phyloP scores from a whole-genome alignment of 2,797 vertebrate species.

The Manis crassicaudata region DNA sequence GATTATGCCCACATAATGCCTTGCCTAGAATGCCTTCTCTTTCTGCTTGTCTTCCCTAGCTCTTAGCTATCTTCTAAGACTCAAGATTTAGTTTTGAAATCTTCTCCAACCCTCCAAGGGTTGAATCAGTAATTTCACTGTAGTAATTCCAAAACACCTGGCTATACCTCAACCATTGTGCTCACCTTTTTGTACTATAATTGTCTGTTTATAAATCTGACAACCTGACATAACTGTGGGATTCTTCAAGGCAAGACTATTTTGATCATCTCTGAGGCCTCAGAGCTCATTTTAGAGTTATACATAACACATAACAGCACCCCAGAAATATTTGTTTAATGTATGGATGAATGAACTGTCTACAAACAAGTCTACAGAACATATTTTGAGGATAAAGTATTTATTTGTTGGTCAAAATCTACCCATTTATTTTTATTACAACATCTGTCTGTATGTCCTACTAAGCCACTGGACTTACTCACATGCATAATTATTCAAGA shows the following conservation, averaged over 20 bases:
- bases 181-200: not conserved
- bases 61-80: not conserved
- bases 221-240: not conserved
- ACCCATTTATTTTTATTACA: not conserved
- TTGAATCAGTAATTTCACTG: not conserved
- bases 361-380: not conserved
- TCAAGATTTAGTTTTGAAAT: not conserved
- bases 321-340: not conserved
- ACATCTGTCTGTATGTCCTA: not conserved
- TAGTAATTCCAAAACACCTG: not conserved
- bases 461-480: constrained; percentile 59
- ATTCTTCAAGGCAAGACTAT: not conserved
- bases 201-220: not conserved
- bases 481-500: constrained; percentile 67
- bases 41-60: not conserved
- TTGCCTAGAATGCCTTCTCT: not conserved
- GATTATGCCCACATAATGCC: not conserved
- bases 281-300: not conserved
- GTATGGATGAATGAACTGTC: not conserved
- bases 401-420: not conserved
- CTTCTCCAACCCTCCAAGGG: not conserved
- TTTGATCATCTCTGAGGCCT: not conserved
- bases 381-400: not conserved
- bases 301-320: not conserved
- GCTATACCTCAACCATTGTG: not conserved